Evolutionary conservation across 1,140 invertebrate genomes (phyloP).

Genomic region (Monomorium pharaonis): DNA sequence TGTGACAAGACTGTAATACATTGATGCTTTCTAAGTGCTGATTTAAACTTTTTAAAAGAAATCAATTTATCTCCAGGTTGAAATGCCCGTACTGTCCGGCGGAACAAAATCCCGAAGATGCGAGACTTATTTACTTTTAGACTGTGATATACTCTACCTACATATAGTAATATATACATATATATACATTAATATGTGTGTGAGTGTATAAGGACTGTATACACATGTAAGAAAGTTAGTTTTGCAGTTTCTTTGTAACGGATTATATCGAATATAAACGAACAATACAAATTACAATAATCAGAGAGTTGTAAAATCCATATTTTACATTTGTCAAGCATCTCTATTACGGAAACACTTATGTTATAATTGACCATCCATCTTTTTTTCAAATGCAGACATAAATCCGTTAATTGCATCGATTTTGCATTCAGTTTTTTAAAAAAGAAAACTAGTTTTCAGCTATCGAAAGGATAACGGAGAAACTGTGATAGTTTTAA

Average conservation of each 20-base stretch:
- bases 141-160: slow-evolving; percentile 77
- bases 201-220: slow-evolving; percentile 13
- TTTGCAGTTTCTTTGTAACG: slow-evolving; percentile 48
- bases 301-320: slow-evolving; percentile 1
- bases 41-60: slow-evolving; percentile 79
- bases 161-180: slow-evolving; percentile 29
- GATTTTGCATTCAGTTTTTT: background rate
- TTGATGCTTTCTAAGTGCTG: slow-evolving; percentile 66
- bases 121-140: slow-evolving; percentile 96
- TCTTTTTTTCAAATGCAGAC: background rate
- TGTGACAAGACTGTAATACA: slow-evolving; percentile 58
- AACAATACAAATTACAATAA: slow-evolving; percentile 45
- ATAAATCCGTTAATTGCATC: background rate
- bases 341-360: background rate
- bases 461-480: background rate
- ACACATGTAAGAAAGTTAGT: slow-evolving; percentile 19
- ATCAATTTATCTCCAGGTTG: slow-evolving; percentile 89
- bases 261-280: slow-evolving; percentile 35
- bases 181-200: slow-evolving; percentile 18
- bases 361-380: background rate
- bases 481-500: slow-evolving; percentile 49
- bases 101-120: slow-evolving; percentile 97
- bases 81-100: slow-evolving; percentile 99
- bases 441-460: background rate
- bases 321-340: slow-evolving; percentile 12